A percentile compares a stretch with the other conserved stretches of the same genome.
Conservation (phyloP, 2,113 vertebrate species). For the Noctilio leporinus region DNA sequence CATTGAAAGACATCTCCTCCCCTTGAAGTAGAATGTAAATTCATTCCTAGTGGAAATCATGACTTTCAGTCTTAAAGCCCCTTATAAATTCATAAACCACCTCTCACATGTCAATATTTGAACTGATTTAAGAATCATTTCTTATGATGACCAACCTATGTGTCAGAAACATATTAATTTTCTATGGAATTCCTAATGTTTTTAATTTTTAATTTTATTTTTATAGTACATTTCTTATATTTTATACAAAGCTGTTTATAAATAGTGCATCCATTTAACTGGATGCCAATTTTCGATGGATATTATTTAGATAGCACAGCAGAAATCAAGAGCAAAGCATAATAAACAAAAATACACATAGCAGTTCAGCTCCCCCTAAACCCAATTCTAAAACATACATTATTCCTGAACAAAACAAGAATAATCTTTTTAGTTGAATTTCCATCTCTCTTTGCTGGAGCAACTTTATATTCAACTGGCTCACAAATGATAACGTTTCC, state of each 20-base stretch:
- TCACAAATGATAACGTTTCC: not conserved
- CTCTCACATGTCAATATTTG: conserved; percentile 35
- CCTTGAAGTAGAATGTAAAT: conserved; percentile 57
- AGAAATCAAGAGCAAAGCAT: not conserved
- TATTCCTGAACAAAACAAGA: conserved; percentile 23
- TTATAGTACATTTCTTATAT: not conserved
- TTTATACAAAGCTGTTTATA: not conserved
- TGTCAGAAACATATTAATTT: not conserved
- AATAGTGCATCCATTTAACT: not conserved
- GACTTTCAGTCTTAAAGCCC: conserved; percentile 31
- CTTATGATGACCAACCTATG: not conserved
- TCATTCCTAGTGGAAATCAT: conserved; percentile 50
- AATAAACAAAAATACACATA: not conserved
- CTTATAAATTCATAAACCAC: conserved; percentile 25
- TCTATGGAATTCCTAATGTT: not conserved
- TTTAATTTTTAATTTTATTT: not conserved
- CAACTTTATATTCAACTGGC: not conserved
- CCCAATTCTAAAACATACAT: not conserved
- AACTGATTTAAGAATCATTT: conserved; percentile 12
- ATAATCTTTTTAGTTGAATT: conserved; percentile 18
- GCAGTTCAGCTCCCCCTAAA: not conserved
- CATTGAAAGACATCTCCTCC: conserved; percentile 32
- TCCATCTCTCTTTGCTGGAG: not conserved
- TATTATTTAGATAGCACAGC: not conserved
- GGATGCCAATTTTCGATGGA: not conserved